Base-by-base conservation (phyloP, 2,888 invertebrate species). In the Chirona hameri region DNA sequence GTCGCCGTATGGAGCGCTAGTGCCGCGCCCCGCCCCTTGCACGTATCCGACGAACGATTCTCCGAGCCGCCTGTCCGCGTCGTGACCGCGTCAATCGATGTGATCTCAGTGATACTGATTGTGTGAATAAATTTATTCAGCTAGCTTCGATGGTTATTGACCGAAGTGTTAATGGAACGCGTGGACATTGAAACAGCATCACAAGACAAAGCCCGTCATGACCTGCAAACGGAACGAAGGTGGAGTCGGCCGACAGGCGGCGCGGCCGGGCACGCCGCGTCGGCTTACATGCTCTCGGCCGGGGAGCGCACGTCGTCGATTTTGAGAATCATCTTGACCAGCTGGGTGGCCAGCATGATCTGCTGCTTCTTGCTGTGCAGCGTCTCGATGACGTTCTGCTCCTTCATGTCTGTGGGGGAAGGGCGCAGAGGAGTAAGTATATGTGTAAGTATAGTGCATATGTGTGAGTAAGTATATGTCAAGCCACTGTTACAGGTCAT, bases 301-400 rank as follows among this genome's bases (percentile, higher is more conserved):
- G 92, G 90, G 83, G 92, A 91, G 85, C 93, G 92, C 72, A 99
- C 95, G 88, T 99, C 99, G 88, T 99, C 99, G 84, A 99, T 99
- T 90, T 99, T 99, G 85, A 99, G 91, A 85, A 99, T 99, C 99
- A 99, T 99, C 89, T 99, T 98, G 82, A 99, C 99, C 84, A 99
- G 91, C 87, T 99, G 99, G 0, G 99, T 97, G 31, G 99, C 99
- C 85, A 99, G 90, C 57, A 97, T 91, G 84, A 99, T 94, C 90
- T 99, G 99, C 87, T 99, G 98, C 87, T 96, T 95, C 91, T 99
- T 99, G 65, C 97, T 96, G 88, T 95, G 93, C 81, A 99, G 91
- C 0, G 99, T 97, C 90, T 99, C 99, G 84, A 99, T 94, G 24
- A 99, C 98, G 88, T 96, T 94, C 89, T 97, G 95, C 14, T 91